phyloP scores from a whole-genome alignment of 92 coral and sea anemone species.

The Pocillopora meandrina region DNA sequence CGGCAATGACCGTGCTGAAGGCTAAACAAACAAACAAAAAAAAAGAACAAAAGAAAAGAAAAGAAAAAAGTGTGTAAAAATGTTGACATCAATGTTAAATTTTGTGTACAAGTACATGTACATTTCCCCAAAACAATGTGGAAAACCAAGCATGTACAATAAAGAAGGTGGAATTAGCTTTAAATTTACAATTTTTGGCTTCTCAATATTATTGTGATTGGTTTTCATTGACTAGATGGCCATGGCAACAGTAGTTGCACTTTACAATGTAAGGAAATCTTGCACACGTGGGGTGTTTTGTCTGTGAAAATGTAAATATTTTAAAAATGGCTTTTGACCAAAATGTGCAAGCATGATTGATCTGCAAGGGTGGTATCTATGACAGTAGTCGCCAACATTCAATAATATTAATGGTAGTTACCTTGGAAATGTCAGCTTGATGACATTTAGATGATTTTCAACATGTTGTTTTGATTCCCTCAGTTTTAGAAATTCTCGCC shows the following conservation, averaged over 20 bases:
- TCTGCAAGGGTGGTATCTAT: neutral
- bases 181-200: neutral
- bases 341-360: neutral
- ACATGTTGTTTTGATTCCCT: conserved; percentile 24
- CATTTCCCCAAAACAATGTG: conserved; percentile 8
- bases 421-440: conserved; percentile 48
- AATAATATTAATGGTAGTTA: conserved; percentile 13
- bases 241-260: neutral
- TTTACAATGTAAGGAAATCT: too few species aligned
- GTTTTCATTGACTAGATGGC: neutral
- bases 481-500: conserved; percentile 61
- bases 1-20: conserved; percentile 62
- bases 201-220: neutral
- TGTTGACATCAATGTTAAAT: too few species aligned
- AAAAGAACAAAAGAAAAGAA: neutral
- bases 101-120: neutral
- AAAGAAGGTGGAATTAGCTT: neutral
- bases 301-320: too few species aligned
- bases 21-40: conserved; percentile 32
- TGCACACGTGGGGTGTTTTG: too few species aligned
- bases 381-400: conserved; percentile 3
- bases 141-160: neutral
- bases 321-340: too few species aligned
- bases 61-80: too few species aligned
- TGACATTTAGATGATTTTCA: conserved; percentile 15